A percentile compares a stretch with the other conserved stretches of the same genome.
Conservation (phyloP, 2,113 vertebrate genomes). For the Hydrolagus affinis region DNA sequence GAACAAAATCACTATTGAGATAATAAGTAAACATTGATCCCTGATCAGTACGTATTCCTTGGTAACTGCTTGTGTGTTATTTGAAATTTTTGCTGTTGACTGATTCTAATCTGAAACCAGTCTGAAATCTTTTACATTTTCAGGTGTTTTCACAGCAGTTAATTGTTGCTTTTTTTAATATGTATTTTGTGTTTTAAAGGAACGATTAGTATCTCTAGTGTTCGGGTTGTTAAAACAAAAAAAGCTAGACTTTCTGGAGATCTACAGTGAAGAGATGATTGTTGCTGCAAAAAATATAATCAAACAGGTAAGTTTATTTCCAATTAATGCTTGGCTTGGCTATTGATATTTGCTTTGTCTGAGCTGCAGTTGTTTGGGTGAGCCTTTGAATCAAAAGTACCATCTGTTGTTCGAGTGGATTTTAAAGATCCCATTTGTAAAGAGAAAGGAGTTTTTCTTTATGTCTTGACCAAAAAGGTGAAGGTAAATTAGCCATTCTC, state of each 20-base stretch:
- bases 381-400: too few relatives aligned
- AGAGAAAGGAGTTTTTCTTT: too few relatives aligned
- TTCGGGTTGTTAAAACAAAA: conserved; percentile 89
- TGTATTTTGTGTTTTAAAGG: conserved; percentile 52
- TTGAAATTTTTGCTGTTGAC: background rate
- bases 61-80: background rate
- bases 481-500: too few relatives aligned
- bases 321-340: background rate
- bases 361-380: too few relatives aligned
- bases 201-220: conserved; percentile 80
- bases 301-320: conserved; percentile 65
- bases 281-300: conserved; percentile 78
- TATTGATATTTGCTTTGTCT: too few relatives aligned
- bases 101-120: background rate
- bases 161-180: conserved; percentile 22
- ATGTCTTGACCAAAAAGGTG: too few relatives aligned
- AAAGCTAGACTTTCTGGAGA: conserved; percentile 93
- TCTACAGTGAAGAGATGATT: conserved; percentile 89
- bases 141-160: conserved; percentile 37
- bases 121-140: background rate
- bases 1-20: too few relatives aligned
- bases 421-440: too few relatives aligned
- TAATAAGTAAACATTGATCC: too few relatives aligned
- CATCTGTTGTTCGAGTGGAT: too few relatives aligned
- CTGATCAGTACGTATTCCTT: background rate